Conservation (phyloP, 2,888 invertebrate species). For the Synanthedon formicaeformis region DNA sequence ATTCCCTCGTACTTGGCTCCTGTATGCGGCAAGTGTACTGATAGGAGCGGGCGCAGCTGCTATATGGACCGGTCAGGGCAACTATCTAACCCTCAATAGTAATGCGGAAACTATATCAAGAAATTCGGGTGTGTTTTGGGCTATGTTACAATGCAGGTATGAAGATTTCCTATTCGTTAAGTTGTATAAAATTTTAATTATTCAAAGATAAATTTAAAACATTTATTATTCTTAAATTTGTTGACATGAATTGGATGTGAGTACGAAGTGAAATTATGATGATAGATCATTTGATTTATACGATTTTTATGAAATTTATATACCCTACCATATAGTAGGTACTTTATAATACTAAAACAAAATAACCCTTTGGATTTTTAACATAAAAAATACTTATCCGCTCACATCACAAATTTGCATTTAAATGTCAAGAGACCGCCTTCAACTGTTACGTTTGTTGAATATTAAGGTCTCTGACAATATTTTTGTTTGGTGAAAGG, state of each 20-base stretch:
- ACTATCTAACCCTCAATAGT: slow-evolving; percentile 87
- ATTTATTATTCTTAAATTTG: too few relatives aligned
- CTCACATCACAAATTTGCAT: not conserved
- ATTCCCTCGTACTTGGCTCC: slow-evolving; percentile 82
- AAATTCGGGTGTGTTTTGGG: slow-evolving; percentile 98
- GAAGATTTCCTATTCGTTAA: not conserved
- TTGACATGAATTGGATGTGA: too few relatives aligned
- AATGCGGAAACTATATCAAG: slow-evolving; percentile 87
- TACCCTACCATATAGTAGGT: too few relatives aligned
- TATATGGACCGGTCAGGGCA: slow-evolving; percentile 97
- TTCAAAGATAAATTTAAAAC: too few relatives aligned
- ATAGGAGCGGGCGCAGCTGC: slow-evolving; percentile 93
- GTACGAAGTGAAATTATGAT: too few relatives aligned
- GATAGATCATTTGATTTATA: too few relatives aligned
- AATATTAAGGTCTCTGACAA: not conserved
- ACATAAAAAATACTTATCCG: not conserved
- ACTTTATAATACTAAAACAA: too few relatives aligned
- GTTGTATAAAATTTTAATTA: too few relatives aligned
- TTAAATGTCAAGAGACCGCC: not conserved
- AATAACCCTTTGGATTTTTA: too few relatives aligned
- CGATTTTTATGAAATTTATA: too few relatives aligned
- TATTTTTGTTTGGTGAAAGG: not conserved
- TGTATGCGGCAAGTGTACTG: slow-evolving; percentile 87
- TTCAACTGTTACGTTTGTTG: not conserved
- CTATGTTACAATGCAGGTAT: slow-evolving; percentile 90